Evolutionary conservation across 2,888 invertebrate species (phyloP).

Genomic region (Drosophila basisetae): DNA sequence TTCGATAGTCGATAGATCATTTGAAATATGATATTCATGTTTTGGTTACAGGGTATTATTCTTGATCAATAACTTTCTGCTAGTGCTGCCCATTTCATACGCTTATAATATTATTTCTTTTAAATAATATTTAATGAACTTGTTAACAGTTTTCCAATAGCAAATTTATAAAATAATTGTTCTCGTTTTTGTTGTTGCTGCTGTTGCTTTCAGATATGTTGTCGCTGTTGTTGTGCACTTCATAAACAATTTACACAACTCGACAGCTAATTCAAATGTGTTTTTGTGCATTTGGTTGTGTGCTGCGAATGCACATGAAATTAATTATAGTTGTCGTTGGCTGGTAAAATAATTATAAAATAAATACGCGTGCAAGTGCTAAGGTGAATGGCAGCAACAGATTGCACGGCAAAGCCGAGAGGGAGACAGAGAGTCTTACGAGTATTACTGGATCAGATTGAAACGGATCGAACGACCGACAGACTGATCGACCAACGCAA

Average conservation of each 20-base stretch:
- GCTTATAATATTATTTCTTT: slow-evolving; percentile 17
- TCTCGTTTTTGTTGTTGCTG: slow-evolving; percentile 26
- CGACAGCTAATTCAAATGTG: slow-evolving; percentile 53
- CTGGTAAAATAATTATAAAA: slow-evolving; percentile 59
- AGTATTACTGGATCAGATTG: slow-evolving; percentile 9
- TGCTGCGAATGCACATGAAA: slow-evolving; percentile 50
- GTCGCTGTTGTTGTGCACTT: slow-evolving; percentile 62
- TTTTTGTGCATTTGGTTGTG: slow-evolving; percentile 20
- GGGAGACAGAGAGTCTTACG: slow-evolving; percentile 1
- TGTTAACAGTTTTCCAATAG: slow-evolving; percentile 78
- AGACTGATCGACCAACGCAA: slow-evolving; percentile 47
- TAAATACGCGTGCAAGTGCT: slow-evolving; percentile 63
- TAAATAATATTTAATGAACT: slow-evolving; percentile 72
- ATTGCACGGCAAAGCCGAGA: background rate
- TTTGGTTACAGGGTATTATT: slow-evolving; percentile 9
- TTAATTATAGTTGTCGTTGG: slow-evolving; percentile 58
- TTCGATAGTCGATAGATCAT: background rate
- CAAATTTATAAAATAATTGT: slow-evolving; percentile 62
- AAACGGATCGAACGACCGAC: slow-evolving; percentile 3
- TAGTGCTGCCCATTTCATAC: background rate
- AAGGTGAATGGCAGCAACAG: slow-evolving; percentile 72
- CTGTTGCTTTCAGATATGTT: slow-evolving; percentile 17
- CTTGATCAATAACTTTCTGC: fast-evolving
- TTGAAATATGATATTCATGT: fast-evolving
- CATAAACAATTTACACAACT: slow-evolving; percentile 74